Base-by-base conservation (phyloP, 1,140 invertebrate species). In the Dreissena polymorpha region DNA sequence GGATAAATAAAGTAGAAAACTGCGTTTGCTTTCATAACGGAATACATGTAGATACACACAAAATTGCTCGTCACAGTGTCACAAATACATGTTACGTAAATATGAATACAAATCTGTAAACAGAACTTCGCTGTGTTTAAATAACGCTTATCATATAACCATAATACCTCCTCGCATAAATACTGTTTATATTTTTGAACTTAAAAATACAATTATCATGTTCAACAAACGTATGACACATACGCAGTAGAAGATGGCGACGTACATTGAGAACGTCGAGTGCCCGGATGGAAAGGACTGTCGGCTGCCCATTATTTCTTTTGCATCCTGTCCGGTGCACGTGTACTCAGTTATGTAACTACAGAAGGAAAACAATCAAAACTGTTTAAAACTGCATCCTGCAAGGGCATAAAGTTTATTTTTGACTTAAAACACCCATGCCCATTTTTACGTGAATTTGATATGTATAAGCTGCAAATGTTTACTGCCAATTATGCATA, bases 221-320 rank as follows among this genome's bases (percentile, higher is more conserved):
- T 23, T 63, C 18, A 18, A 23, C n/a, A n/a, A n/a, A 23, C 23
- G 7, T 63, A 70, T 13, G 12, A 73, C 27, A 87, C 89, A 89
- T 86, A 94, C 93, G 75, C 92, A 91, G 14, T 92, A 72, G 88
- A 91, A 94, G 0, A 93, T 76, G 89, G 94, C 93, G 63, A 90
- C 90, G 86, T 93, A 95, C 57, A 93, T 91, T 12, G 93, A 91
- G 84, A 94, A 93, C 10, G 94, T 94, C 14, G 94, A 93, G 91
- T 95, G 94, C 27, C 94, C 94, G 23, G 94, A 95, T 23, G 94
- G 94, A 89, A 95, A 95, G 0, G 94, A 95, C 27, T 94, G 87
- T 78, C 91, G 74, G 49, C 85, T 87, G 60, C 77, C 70, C 29
- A 77, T 55, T 0, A 88, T 14, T 12, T 84, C 51, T 25, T 60